Evolutionary conservation across 2,888 invertebrate species (phyloP), one percentile per base, ranked within the genome.

Genomic region (Rotaria socialis): DNA sequence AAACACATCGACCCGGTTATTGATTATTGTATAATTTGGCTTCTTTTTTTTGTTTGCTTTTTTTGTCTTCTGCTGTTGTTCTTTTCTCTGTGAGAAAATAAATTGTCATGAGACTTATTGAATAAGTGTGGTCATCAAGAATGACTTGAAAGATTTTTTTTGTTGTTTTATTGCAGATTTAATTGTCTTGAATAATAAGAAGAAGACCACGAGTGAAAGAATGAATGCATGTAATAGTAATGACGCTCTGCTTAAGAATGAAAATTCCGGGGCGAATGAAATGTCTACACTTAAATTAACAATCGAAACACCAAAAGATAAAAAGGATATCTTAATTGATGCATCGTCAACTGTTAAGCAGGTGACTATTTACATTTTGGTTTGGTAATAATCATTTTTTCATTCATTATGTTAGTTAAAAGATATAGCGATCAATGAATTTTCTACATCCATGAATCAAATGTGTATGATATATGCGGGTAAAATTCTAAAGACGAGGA

Each of bases 221-320:
- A 67, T 67, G 67, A 35, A 67, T 67, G 67, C 35, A 67, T 35
- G 35, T 27, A 67, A 67, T 67, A 67, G 5, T 35, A 16, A 14
- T 67, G n/a, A n/a, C n/a, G n/a, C n/a, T n/a, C n/a, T n/a, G n/a
- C n/a, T n/a, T n/a, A n/a, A n/a, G n/a, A n/a, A n/a, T n/a, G n/a
- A n/a, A n/a, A n/a, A n/a, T n/a, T n/a, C n/a, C n/a, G n/a, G n/a
- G n/a, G n/a, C n/a, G n/a, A n/a, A n/a, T n/a, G n/a, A n/a, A n/a
- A n/a, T n/a, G n/a, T n/a, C 80, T n/a, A 80, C 2, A 47, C 41
- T 96, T 92, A 94, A 94, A 90, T 93, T 96, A 91, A 95, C 94
- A 90, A 95, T 97, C 88, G 96, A 96, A 94, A 96, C 96, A 89
- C 95, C 96, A 88, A 96, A 96, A 93, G 96, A 96, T 92, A 96